Conservation (phyloP, 1,140 invertebrate genomes). For the Muscidifurax raptorellus region DNA sequence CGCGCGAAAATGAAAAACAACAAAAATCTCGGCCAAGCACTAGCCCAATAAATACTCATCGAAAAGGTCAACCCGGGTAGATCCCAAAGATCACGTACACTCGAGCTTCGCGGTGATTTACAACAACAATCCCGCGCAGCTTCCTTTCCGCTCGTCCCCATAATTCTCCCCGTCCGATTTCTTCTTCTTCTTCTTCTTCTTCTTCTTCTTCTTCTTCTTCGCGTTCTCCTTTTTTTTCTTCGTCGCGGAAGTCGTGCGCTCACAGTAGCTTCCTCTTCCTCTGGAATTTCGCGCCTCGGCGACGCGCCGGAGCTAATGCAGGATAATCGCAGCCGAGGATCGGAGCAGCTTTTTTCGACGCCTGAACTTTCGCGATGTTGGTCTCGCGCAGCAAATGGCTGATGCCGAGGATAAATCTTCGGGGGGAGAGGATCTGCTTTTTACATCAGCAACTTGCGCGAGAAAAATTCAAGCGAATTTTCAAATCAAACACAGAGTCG, state of each 20-base stretch:
- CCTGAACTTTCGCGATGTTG: neutral
- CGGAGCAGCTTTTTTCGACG: neutral
- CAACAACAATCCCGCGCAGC: conserved; percentile 37
- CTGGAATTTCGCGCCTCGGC: conserved; percentile 22
- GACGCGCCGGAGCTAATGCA: conserved; percentile 55
- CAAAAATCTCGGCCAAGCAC: neutral
- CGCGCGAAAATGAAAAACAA: neutral
- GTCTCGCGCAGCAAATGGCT: neutral
- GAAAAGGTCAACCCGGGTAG: neutral
- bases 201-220: conserved; percentile 2
- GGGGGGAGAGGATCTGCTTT: neutral
- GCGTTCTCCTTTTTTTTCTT: neutral
- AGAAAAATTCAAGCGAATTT: neutral
- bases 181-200: conserved; percentile 7
- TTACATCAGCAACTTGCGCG: neutral
- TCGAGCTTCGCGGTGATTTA: conserved; percentile 37
- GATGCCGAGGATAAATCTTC: neutral
- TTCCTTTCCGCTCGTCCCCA: conserved; percentile 9
- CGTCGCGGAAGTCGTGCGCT: neutral
- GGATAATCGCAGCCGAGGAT: conserved; percentile 54
- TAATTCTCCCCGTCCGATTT: conserved; percentile 36
- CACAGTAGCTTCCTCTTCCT: neutral
- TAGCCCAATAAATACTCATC: neutral
- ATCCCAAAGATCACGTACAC: conserved; percentile 15
- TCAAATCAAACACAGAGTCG: neutral